Evolutionary conservation across 2,888 invertebrate species (phyloP).

Genomic region (Amorpha juglandis): DNA sequence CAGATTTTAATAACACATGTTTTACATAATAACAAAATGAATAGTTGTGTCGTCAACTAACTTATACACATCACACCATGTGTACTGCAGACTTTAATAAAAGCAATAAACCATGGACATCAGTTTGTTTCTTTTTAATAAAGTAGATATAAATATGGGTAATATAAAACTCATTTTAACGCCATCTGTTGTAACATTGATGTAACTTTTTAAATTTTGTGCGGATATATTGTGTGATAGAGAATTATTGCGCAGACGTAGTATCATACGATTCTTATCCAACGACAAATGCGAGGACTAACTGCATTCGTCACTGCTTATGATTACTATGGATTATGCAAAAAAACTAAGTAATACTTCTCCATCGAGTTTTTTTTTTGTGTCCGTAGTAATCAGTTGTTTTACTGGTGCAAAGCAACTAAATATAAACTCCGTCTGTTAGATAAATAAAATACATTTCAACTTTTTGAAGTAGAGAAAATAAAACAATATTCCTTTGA

Average conservation of each 20-base stretch:
- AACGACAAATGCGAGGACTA: not conserved
- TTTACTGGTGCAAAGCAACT: too few relatives aligned
- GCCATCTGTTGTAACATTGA: slow-evolving; percentile 8
- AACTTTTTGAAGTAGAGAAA: too few relatives aligned
- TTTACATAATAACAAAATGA: not conserved
- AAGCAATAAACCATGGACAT: slow-evolving; percentile 19
- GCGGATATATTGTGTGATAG: not conserved
- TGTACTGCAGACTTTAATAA: slow-evolving; percentile 15
- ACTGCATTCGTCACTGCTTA: too few relatives aligned
- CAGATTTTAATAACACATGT: slow-evolving; percentile 6
- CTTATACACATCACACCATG: not conserved
- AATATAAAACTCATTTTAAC: slow-evolving; percentile 23
- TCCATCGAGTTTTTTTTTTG: too few relatives aligned
- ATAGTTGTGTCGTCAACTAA: not conserved
- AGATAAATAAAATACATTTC: too few relatives aligned
- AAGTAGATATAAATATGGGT: slow-evolving; percentile 11
- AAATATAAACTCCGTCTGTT: too few relatives aligned
- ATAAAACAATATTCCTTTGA: too few relatives aligned
- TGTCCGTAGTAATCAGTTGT: too few relatives aligned
- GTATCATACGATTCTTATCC: not conserved
- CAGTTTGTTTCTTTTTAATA: slow-evolving; percentile 1
- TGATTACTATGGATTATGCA: too few relatives aligned
- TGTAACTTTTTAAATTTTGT: not conserved
- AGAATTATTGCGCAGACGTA: not conserved
- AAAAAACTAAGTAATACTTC: too few relatives aligned